Base-by-base conservation (phyloP, 2,888 invertebrate genomes). In the Drosophila recens region DNA sequence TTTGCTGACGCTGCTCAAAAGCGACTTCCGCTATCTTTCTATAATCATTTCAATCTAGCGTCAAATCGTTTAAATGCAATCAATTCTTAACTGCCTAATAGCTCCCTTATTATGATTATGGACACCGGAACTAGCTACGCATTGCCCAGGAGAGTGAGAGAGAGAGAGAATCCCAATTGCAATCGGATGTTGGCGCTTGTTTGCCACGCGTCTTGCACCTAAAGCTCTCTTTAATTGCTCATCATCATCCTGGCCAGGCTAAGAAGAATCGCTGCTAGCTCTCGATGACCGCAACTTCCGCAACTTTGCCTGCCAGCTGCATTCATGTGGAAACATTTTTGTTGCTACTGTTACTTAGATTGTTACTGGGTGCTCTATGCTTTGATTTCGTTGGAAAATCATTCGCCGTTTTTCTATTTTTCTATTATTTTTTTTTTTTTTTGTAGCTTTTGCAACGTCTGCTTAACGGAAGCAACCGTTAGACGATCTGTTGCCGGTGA, bases 391-490 rank as follows among this genome's bases (percentile, higher is more conserved):
- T 70, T 80, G 71, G 75, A 85, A 82, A 73, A 73, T 69, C 63
- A 74, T 75, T 74, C 48, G 78, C 70, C 61, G 64, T 72, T 67
- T 71, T 52, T 43, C 34, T 38, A 49, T 42, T 38, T 48, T 38
- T 38, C 38, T 38, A n/a, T 38, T 34, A 23, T 53, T 5, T 8
- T 49, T 23, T 5, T 8, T 49, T 23, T 59, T 40, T 70, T 73
- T 49, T 65, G 51, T 38, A 20, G 36, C 38, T 40, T 30, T 36
- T 61, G 66, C 68, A 57, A 69, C 70, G 75, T 67, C 84, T 82
- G 80, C 74, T 82, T 86, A 87, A 79, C 88, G 86, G 86, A 86
- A 81, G 84, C 81, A 78, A 86, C 86, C 86, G 86, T 86, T 86
- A 86, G 86, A 67, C 83, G 74, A 80, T 80, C 82, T 76, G 67